A percentile compares a stretch with the other conserved stretches of the same genome.
Evolutionary conservation across 2,888 invertebrate genomes (phyloP).

Genomic region (Drosophila lacicola): DNA sequence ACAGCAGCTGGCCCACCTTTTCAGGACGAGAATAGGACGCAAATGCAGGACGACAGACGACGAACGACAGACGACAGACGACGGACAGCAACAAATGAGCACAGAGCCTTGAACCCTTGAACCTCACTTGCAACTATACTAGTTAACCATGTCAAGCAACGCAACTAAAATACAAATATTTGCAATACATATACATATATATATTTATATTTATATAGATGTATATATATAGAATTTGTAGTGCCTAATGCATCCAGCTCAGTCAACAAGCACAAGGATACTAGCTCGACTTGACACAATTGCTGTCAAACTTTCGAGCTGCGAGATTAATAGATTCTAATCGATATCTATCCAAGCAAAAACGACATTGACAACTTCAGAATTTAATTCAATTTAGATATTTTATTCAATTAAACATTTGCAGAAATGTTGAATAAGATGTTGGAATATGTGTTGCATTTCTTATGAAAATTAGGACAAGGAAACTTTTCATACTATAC

Average conservation of each 20-base stretch:
- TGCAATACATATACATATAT: conserved; percentile 24
- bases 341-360: no score
- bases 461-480: no score
- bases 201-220: background rate
- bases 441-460: no score
- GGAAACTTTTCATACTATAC: no score
- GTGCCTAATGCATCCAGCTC: conserved; percentile 36
- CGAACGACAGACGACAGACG: conserved; percentile 4
- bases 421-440: no score
- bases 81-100: conserved; percentile 50
- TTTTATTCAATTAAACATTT: no score
- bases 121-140: conserved; percentile 38
- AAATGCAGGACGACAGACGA: conserved; percentile 24
- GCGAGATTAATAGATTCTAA: background rate
- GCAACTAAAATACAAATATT: conserved; percentile 44
- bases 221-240: conserved; percentile 18
- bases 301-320: background rate
- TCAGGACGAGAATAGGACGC: conserved; percentile 29
- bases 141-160: conserved; percentile 60
- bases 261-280: conserved; percentile 2
- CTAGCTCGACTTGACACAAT: background rate
- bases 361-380: no score
- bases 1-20: conserved; percentile 51
- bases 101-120: conserved; percentile 63
- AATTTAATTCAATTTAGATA: no score